Evolutionary conservation across 1,140 invertebrate species (phyloP), one percentile per base, ranked within the genome.

Genomic region (Penaeus chinensis): DNA sequence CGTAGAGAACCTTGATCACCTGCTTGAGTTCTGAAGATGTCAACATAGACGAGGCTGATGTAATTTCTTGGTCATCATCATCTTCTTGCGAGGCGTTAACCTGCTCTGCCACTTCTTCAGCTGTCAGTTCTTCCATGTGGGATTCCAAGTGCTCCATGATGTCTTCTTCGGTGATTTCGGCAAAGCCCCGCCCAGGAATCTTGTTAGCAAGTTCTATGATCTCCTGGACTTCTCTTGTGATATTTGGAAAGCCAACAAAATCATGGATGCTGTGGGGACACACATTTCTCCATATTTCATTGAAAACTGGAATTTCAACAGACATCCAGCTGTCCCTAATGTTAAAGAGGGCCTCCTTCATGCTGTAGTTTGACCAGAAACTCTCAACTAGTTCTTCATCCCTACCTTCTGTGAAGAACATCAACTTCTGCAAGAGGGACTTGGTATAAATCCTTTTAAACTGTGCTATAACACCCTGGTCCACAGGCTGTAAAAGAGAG

Each of bases 151-250:
- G 69, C 0, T 71, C 32, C 10, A 27, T 27, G 32, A 71, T 24
- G 18, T 71, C 69, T 2, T 71, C 69, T 13, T 71, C 69, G 2
- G 69, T 71, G 32, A 71, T 71, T 0, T 71, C 69, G 2, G 69
- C 69, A 71, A 71, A 71, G 69, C 69, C 69, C 32, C 32, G 10
- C 7, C 69, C 69, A 71, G 69, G 69, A 71, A 71, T 71, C n/a
- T 37, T 24, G 19, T 18, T 24, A 13, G 69, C 69, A 27, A 71
- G 32, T 24, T 71, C n/a, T 13, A 13, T 37, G 69, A 71, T 71
- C 69, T 71, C 69, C 32, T 71, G 69, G 19, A 71, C 18, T 71
- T 71, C 69, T 27, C 69, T 71, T 16, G n/a, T 71, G 69, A 24
- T 37, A 71, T 71, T 37, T 19, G 69, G 69, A 16, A 71, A 27